Conservation (phyloP, 35 echinoderm and acorn worm genomes). For the Lytechinus pictus region DNA sequence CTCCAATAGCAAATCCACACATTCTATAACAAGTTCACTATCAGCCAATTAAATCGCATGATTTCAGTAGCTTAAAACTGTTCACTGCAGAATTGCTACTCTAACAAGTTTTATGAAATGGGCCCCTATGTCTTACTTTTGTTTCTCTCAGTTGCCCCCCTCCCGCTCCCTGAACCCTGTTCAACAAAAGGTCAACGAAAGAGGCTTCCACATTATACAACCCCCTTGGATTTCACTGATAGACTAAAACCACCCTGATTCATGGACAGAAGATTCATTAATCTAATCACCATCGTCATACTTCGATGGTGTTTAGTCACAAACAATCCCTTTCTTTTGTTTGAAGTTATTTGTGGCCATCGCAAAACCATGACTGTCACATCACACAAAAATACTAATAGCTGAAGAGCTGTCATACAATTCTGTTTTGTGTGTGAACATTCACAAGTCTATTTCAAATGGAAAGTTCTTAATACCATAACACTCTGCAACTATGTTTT, state of each 20-base stretch:
- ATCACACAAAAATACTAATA: too few relatives aligned
- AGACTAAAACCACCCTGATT: not conserved
- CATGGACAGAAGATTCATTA: not conserved
- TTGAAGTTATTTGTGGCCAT: not conserved
- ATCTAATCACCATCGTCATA: not conserved
- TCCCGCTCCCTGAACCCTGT: conserved; percentile 22
- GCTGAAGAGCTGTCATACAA: too few relatives aligned
- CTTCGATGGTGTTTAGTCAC: not conserved
- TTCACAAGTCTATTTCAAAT: too few relatives aligned
- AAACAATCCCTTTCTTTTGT: not conserved
- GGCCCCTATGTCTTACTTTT: not conserved
- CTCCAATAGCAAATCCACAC: too few relatives aligned
- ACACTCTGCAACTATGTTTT: too few relatives aligned
- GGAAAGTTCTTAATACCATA: too few relatives aligned
- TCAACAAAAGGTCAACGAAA: not conserved
- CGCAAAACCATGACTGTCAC: not conserved
- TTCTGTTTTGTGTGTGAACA: too few relatives aligned
- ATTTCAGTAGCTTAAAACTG: too few relatives aligned
- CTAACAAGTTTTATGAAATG: too few relatives aligned
- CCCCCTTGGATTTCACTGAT: not conserved
- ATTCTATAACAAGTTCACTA: too few relatives aligned
- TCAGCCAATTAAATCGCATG: too few relatives aligned
- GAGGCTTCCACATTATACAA: not conserved
- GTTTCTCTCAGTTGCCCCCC: conserved; percentile 2
- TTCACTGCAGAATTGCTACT: too few relatives aligned